Conservation (phyloP, 2,888 invertebrate species). For the Aradus depressus region DNA sequence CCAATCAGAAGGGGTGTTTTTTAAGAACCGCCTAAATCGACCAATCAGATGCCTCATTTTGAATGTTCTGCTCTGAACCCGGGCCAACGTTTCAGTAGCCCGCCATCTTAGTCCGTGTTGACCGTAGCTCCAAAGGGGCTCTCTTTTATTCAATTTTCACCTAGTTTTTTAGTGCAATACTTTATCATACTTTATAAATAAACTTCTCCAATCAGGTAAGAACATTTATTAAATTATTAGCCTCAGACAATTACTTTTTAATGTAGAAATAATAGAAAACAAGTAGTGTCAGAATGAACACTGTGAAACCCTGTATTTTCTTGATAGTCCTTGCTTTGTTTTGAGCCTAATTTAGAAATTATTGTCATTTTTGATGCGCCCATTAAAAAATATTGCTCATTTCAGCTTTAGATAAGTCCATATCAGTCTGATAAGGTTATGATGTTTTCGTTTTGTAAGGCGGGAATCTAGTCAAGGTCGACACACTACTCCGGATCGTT, state of each 20-base stretch:
- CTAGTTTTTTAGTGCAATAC: conserved; percentile 1
- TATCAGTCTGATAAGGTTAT: conserved; percentile 17
- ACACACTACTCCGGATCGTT: conserved; percentile 17
- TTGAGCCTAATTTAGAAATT: not conserved
- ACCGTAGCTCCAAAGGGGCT: conserved; percentile 3
- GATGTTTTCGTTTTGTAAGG: conserved; percentile 19
- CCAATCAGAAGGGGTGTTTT: not conserved
- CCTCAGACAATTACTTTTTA: not conserved
- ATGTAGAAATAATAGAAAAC: conserved; percentile 1
- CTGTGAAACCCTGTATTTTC: not conserved
- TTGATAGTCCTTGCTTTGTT: too few species aligned
- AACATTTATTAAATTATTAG: not conserved
- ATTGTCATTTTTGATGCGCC: not conserved
- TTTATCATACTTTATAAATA: too few species aligned
- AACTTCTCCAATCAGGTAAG: conserved; percentile 5
- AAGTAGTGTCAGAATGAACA: conserved; percentile 1
- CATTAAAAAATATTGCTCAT: too few species aligned
- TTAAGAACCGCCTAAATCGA: not conserved
- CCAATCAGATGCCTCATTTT: conserved; percentile 7
- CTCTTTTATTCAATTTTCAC: conserved; percentile 2
- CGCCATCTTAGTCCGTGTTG: conserved; percentile 16
- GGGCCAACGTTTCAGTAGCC: conserved; percentile 14
- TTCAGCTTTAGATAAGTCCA: not conserved
- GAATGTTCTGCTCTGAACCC: conserved; percentile 6
- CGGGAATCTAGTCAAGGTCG: conserved; percentile 18